These are phyloP conservation scores for Coreius guichenoti DNA, from an alignment of 2,797 vertebrate genomes.

Conservation along the genomic window DNA sequence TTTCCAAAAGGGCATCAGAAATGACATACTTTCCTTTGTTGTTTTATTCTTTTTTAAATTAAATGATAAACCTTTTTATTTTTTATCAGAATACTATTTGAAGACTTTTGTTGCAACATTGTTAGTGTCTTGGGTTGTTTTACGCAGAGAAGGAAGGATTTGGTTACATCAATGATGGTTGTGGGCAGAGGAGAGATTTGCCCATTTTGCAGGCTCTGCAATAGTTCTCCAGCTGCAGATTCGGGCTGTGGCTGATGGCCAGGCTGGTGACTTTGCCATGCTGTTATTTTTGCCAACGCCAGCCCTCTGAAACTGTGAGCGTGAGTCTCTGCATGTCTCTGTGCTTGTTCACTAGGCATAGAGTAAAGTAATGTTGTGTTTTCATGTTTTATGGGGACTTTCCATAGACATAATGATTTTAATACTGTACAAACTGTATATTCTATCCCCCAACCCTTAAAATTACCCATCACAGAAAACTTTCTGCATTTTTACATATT, in stretches of 20 bases:
- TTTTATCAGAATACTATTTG: neutral
- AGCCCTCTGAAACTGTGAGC: conserved; percentile 40
- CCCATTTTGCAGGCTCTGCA: neutral
- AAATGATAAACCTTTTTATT: neutral
- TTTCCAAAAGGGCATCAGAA: neutral
- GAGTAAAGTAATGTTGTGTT: neutral
- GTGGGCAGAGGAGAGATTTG: neutral
- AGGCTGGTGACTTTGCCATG: conserved; percentile 38
- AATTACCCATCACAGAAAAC: neutral
- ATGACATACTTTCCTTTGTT: neutral
- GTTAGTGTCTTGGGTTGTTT: neutral
- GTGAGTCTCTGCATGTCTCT: conserved; percentile 46
- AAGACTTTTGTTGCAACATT: neutral
- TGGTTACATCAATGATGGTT: neutral
- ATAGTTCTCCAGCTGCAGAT: neutral
- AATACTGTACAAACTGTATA: neutral
- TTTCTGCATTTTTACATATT: neutral
- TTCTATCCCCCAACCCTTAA: neutral
- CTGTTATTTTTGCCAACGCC: conserved; percentile 32
- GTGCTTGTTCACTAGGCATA: neutral
- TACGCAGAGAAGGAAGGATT: neutral
- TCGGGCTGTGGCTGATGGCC: conserved; percentile 30
- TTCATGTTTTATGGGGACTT: neutral
- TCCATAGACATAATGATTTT: neutral
- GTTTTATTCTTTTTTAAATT: neutral